These are phyloP conservation scores for Pteronotus mesoamericanus DNA, from an alignment of 2,797 vertebrate species.

Conservation along the genomic window DNA sequence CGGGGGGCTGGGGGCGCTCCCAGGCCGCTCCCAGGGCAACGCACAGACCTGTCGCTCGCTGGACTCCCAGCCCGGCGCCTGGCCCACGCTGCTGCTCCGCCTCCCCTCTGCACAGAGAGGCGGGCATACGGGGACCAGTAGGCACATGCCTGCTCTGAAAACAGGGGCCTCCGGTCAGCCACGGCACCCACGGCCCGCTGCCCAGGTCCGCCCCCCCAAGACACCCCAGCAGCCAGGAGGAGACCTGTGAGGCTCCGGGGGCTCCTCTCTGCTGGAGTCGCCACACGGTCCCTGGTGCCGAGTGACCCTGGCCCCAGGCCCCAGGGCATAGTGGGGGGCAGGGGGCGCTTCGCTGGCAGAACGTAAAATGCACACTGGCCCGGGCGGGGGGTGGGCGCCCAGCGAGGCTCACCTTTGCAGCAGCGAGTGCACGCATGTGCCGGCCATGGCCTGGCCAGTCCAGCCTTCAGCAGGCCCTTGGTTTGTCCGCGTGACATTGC, in stretches of 20 bases:
- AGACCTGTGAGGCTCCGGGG: not conserved
- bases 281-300: not conserved
- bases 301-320: not conserved
- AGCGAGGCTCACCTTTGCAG: not conserved
- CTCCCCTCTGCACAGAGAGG: not conserved
- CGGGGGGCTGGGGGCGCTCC: no score
- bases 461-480: not conserved
- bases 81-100: not conserved
- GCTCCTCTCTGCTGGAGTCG: not conserved
- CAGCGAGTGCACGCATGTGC: not conserved
- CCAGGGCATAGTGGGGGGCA: not conserved
- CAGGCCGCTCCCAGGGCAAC: not conserved
- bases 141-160: not conserved
- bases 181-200: fast-evolving
- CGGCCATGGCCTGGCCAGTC: not conserved
- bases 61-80: not conserved
- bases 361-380: not conserved
- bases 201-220: fast-evolving
- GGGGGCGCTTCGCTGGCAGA: not conserved
- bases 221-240: not conserved
- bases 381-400: not conserved
- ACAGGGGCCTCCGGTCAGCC: not conserved
- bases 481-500: no score
- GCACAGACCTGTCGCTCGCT: not conserved
- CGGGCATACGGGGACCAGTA: fast-evolving